phyloP scores from a whole-genome alignment of 2,113 vertebrate species.

The Thunnus thynnus region DNA sequence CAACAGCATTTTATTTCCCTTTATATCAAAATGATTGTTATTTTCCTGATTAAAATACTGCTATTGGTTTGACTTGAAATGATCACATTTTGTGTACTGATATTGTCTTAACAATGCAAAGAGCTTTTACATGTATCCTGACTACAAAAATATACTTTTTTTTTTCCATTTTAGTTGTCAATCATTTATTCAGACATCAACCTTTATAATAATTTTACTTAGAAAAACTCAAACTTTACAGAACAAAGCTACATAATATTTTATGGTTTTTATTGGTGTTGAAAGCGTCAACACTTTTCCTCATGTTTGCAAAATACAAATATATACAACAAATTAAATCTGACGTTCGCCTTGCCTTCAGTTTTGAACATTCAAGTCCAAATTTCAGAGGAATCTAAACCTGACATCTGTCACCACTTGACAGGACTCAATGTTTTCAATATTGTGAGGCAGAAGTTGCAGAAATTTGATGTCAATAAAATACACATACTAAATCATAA shows the following conservation, averaged over 20 bases:
- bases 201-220: background rate
- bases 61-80: conserved; percentile 14
- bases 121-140: background rate
- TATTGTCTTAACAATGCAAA: conserved; percentile 5
- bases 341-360: conserved; percentile 23
- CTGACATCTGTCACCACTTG: background rate
- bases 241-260: background rate
- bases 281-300: conserved; percentile 48
- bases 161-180: background rate
- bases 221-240: background rate
- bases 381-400: conserved; percentile 7
- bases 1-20: conserved; percentile 18
- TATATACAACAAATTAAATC: conserved; percentile 63
- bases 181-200: background rate
- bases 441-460: background rate
- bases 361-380: conserved; percentile 11
- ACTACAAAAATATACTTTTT: background rate
- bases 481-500: conserved; percentile 29
- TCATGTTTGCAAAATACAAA: conserved; percentile 67
- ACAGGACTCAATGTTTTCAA: conserved; percentile 14
- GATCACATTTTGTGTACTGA: background rate
- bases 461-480: conserved; percentile 10
- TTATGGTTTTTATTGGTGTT: conserved; percentile 58
- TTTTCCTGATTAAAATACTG: conserved; percentile 9
- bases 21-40: background rate